phyloP scores from a whole-genome alignment of 2,113 vertebrate species.

The Ranitomeya variabilis region DNA sequence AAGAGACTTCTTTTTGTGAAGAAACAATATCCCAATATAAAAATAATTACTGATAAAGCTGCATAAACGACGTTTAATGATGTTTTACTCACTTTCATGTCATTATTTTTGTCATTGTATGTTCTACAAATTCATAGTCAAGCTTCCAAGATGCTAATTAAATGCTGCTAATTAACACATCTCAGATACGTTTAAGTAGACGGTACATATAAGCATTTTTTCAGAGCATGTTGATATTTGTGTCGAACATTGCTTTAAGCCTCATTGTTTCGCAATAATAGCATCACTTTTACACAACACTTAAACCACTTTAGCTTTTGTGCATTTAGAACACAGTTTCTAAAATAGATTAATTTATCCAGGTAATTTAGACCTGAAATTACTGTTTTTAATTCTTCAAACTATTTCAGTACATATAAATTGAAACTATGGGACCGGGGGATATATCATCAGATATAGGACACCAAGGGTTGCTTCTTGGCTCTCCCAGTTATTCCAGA shows the following conservation, averaged over 20 bases:
- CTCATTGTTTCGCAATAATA: not conserved
- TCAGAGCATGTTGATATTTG: not conserved
- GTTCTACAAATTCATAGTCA: not conserved
- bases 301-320: slow-evolving; percentile 5
- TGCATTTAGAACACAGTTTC: not conserved
- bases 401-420: not conserved
- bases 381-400: not conserved
- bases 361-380: not conserved
- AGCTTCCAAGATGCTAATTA: not conserved
- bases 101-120: not conserved
- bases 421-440: not conserved
- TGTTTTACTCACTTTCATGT: not conserved
- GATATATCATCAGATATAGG: not conserved
- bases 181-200: not conserved
- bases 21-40: not conserved
- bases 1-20: not conserved
- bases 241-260: not conserved
- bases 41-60: not conserved
- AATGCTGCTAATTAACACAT: slow-evolving; percentile 22
- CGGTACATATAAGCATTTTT: not conserved
- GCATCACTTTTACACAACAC: not conserved
- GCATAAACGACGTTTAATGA: not conserved
- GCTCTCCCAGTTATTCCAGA: not conserved
- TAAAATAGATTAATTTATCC: not conserved
- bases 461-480: not conserved